Conservation (phyloP, 2,888 invertebrate genomes). For the Phymatocera aterrima region DNA sequence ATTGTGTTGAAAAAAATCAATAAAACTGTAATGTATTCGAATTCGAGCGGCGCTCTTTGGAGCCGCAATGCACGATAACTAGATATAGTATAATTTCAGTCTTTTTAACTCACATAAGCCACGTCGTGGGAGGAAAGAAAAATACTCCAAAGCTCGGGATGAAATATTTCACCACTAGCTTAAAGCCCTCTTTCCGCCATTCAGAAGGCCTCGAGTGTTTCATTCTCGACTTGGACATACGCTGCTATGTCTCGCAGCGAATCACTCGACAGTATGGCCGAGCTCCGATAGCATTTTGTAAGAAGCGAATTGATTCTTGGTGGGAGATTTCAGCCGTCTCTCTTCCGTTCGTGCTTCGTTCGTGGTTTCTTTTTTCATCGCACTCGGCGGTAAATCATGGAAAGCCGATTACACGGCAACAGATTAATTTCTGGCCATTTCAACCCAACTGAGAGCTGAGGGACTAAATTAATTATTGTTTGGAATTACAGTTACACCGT, state of each 20-base stretch:
- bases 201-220: conserved; percentile 10
- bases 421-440: conserved; percentile 69
- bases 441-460: conserved; percentile 43
- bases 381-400: conserved; percentile 64
- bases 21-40: not conserved
- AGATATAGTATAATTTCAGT: conserved; percentile 12
- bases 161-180: conserved; percentile 32
- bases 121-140: not conserved
- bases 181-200: not conserved
- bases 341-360: conserved; percentile 49
- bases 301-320: conserved; percentile 57
- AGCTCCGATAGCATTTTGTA: conserved; percentile 58
- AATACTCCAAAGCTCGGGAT: not conserved
- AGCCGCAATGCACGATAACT: not conserved
- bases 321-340: conserved; percentile 51
- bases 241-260: conserved; percentile 6
- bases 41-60: not conserved
- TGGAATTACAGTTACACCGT: conserved; percentile 40
- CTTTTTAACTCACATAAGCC: not conserved
- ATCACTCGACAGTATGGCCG: conserved; percentile 57
- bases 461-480: conserved; percentile 45
- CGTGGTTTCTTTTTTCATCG: conserved; percentile 58
- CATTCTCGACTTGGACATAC: conserved; percentile 2
- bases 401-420: conserved; percentile 71
- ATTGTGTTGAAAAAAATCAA: not conserved